Evolutionary conservation across 1,140 invertebrate species (phyloP).

Genomic region (Eupristina koningsbergeri): DNA sequence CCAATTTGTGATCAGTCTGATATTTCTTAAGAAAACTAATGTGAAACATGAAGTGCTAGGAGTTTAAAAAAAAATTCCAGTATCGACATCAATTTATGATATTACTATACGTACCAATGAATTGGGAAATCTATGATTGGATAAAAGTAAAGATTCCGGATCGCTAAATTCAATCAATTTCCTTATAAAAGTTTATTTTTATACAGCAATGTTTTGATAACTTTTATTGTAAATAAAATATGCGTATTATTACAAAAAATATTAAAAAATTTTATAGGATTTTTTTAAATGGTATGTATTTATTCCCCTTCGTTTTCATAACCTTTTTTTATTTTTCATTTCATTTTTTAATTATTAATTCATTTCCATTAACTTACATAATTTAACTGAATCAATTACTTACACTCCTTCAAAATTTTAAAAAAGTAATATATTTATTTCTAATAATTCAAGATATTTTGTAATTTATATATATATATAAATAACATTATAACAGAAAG

Average conservation of each 20-base stretch:
- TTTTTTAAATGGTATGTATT: not conserved
- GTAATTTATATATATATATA: not conserved
- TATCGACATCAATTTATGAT: not conserved
- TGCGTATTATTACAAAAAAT: not conserved
- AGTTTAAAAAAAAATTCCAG: not conserved
- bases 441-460: not conserved
- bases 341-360: not conserved
- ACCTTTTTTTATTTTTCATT: no score
- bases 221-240: not conserved
- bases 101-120: not conserved
- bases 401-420: not conserved
- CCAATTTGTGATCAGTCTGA: not conserved
- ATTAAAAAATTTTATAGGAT: not conserved
- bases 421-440: not conserved
- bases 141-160: not conserved
- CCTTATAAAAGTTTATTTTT: slow-evolving; percentile 16
- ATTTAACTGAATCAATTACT: not conserved
- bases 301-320: not conserved
- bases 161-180: not conserved
- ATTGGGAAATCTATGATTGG: not conserved
- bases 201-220: not conserved
- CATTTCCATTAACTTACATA: not conserved
- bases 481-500: no score
- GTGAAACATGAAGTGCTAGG: not conserved
- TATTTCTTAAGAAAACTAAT: not conserved